Percentiles rank a stretch among this genome's conserved stretches.
Conservation (phyloP, 2,888 invertebrate species). For the Nasonovia ribisnigri region DNA sequence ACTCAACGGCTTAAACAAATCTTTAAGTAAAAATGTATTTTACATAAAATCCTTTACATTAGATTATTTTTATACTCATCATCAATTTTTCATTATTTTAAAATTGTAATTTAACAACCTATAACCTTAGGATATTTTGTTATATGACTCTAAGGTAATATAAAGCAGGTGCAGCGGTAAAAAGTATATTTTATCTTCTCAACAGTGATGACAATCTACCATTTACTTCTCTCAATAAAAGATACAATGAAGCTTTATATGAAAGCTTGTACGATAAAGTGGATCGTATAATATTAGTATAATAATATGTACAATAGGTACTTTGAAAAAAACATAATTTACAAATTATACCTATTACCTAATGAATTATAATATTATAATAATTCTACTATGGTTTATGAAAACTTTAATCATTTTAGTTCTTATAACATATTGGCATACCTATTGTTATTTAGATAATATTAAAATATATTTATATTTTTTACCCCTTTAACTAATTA, state of each 20-base stretch:
- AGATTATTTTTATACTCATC: neutral
- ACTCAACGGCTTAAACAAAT: neutral
- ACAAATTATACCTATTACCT: neutral
- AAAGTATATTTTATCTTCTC: neutral
- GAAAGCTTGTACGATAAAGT: neutral
- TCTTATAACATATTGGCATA: neutral
- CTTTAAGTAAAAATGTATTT: neutral
- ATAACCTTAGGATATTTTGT: neutral
- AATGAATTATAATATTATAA: neutral
- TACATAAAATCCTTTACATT: neutral
- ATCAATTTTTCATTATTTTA: conserved; percentile 6
- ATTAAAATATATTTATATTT: neutral
- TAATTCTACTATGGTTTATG: neutral
- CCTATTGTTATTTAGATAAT: neutral
- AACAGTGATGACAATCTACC: neutral
- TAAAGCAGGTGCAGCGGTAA: neutral
- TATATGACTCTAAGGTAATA: neutral
- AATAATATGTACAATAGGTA: neutral
- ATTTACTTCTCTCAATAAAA: neutral
- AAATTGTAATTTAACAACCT: neutral
- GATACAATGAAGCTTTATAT: neutral
- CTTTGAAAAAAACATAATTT: neutral
- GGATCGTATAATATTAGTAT: neutral
- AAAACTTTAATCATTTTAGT: neutral
- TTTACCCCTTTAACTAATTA: neutral